A percentile compares a stretch with the other conserved stretches of the same genome.
Conservation (phyloP, 2,113 vertebrate genomes). For the Rhinichthys klamathensis region DNA sequence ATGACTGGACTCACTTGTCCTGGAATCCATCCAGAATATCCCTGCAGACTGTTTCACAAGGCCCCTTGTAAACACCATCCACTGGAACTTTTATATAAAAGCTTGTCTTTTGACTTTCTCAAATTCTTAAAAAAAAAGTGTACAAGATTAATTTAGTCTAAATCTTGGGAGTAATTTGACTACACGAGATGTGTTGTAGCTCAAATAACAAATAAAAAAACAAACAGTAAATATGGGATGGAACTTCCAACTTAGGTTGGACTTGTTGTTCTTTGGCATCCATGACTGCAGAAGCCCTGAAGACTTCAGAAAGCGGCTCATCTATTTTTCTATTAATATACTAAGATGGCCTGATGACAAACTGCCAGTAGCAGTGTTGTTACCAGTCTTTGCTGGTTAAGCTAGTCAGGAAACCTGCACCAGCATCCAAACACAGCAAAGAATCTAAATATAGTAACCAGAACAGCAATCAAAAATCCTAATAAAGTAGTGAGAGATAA, state of each 20-base stretch:
- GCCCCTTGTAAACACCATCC: background rate
- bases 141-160: background rate
- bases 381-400: background rate
- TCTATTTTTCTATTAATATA: slow-evolving; percentile 18
- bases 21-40: slow-evolving; percentile 6
- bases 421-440: background rate
- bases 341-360: background rate
- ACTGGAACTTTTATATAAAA: background rate
- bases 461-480: background rate
- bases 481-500: background rate
- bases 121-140: background rate
- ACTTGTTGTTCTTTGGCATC: slow-evolving; percentile 11
- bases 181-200: background rate
- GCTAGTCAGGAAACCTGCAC: background rate
- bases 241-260: background rate
- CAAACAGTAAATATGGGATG: background rate
- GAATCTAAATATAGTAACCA: background rate
- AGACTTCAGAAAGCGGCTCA: background rate
- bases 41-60: background rate
- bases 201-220: background rate
- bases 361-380: background rate
- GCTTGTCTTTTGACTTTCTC: background rate
- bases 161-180: background rate
- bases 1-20: slow-evolving; percentile 40
- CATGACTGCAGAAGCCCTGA: background rate